Evolutionary conservation across 1,140 invertebrate genomes (phyloP), one percentile per base, ranked within the genome.

Genomic region (Ptiloglossa arizonensis): DNA sequence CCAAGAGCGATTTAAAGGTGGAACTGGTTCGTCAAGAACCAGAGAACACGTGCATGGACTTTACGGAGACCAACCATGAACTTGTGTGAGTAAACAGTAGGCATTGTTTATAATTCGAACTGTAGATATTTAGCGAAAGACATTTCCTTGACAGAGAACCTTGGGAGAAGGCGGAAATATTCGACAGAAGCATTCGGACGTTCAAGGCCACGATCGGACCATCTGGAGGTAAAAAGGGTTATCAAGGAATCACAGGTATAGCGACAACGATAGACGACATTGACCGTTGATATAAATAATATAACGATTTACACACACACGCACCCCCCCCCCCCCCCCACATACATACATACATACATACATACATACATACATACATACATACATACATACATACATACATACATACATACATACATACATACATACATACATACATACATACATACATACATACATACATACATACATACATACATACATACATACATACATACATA

Each of bases 181-280:
- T 96, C 68, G 97, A 97, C 89, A 94, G 95, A 87, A 95, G 95
- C 46, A 94, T 97, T 41, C 94, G 97, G 75, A 94, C 95, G 17
- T 97, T 98, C 75, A 95, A 93, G 69, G 95, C 96, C 0, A 94
- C 95, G 24, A 88, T 98, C n/a, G 97, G 97, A 4, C 96, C 96
- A n/a, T 95, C 96, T 35, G 97, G 96, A 38, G 96, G 95, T 0
- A 93, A 93, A 83, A 94, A 94, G 83, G 97, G 96, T 15, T 97
- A 97, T 88, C 94, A 95, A 90, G 96, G 95, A 24, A 93, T 96
- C 4, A 97, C 96, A 72, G 94, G 95, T 95, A 91, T 82, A 32
- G 27, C 35, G n/a, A 38, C 32, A 4, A 19, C 5, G 19, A 19
- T 60, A 17, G 24, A 29, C 3, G 2, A 63, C 5, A 15, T 24